Evolutionary conservation across 2,113 vertebrate genomes (phyloP).

Genomic region (Erinaceus europaeus): DNA sequence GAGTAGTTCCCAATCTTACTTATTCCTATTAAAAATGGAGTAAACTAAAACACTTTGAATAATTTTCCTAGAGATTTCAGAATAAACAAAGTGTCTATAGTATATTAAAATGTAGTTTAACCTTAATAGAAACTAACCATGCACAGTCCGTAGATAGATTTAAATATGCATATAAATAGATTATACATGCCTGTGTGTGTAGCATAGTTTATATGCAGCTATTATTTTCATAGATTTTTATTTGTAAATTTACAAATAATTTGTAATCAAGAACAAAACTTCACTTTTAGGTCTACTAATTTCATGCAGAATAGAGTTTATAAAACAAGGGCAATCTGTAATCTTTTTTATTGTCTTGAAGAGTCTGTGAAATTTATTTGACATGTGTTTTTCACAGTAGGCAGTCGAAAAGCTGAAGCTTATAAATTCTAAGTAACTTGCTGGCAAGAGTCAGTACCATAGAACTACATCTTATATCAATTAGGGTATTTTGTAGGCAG

Average conservation of each 20-base stretch:
- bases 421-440: not conserved
- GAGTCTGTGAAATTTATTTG: not conserved
- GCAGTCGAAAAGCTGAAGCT: not conserved
- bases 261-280: not conserved
- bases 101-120: not conserved
- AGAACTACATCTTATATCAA: not conserved
- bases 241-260: not conserved
- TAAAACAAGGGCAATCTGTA: not conserved
- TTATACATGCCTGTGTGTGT: not conserved
- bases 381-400: not conserved
- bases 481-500: not conserved
- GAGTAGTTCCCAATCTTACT: fast-evolving
- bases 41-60: not conserved
- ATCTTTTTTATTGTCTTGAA: not conserved
- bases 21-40: not conserved
- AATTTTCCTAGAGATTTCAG: not conserved
- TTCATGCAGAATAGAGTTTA: not conserved
- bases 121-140: not conserved
- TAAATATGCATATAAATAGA: not conserved
- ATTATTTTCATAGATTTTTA: not conserved
- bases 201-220: not conserved
- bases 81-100: not conserved
- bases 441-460: not conserved
- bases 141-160: not conserved
- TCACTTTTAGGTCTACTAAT: not conserved